These are phyloP conservation scores for Calameuta filiformis DNA, from an alignment of 2,888 invertebrate genomes.

Conservation along the genomic window DNA sequence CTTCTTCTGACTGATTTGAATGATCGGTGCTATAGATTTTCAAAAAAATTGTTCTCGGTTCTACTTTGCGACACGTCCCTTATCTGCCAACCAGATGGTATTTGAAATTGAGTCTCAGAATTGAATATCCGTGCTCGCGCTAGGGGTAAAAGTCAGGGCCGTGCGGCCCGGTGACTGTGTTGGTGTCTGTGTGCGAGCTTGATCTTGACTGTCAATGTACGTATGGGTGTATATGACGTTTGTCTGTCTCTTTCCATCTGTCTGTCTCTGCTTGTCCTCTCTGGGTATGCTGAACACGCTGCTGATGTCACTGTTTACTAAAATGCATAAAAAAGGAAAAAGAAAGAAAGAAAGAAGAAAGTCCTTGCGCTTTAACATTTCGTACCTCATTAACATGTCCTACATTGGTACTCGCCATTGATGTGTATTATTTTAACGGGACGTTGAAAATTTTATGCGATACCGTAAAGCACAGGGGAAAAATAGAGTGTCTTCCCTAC, in stretches of 20 bases:
- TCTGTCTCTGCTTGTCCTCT: slow-evolving; percentile 41
- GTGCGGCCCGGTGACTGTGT: slow-evolving; percentile 19
- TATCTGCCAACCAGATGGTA: no score
- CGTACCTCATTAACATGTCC: no score
- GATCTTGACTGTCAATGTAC: slow-evolving; percentile 38
- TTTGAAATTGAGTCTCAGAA: not conserved
- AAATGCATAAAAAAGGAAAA: no score
- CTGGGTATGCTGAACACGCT: slow-evolving; percentile 49
- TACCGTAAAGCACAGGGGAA: no score
- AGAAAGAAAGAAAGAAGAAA: no score
- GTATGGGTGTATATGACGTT: slow-evolving; percentile 20
- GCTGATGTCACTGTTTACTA: slow-evolving; percentile 32
- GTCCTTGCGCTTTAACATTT: no score
- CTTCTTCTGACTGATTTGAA: no score
- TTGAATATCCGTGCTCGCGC: slow-evolving; percentile 1
- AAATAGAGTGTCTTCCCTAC: no score
- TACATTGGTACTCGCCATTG: no score
- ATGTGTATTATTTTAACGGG: no score
- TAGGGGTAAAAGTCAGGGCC: slow-evolving; percentile 6
- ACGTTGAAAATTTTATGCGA: no score
- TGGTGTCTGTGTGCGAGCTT: slow-evolving; percentile 47
- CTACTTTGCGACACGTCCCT: not conserved
- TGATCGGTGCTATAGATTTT: not conserved
- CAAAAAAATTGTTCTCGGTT: not conserved
- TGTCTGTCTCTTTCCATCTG: slow-evolving; percentile 52